These are phyloP conservation scores for Drosophila eohydei DNA, from an alignment of 2,888 invertebrate species.

Conservation along the genomic window DNA sequence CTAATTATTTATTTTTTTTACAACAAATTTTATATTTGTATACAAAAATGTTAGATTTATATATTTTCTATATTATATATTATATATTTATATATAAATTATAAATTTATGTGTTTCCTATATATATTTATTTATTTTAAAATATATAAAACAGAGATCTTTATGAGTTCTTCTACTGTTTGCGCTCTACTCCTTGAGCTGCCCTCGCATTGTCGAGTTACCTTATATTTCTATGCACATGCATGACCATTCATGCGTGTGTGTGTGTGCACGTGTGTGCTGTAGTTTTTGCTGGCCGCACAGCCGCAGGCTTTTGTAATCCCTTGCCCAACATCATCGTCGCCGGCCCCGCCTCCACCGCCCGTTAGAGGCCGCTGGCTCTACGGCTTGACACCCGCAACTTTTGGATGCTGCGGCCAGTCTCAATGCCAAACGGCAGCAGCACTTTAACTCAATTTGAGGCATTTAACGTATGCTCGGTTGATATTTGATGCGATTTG, in stretches of 20 bases:
- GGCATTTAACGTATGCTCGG: conserved; percentile 83
- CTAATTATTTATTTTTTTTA: too few species aligned
- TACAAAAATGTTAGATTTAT: too few species aligned
- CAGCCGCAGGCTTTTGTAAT: conserved; percentile 72
- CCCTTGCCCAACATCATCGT: neutral
- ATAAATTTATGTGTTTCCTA: too few species aligned
- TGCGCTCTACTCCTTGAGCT: conserved; percentile 10
- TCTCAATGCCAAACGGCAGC: conserved; percentile 59
- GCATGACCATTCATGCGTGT: conserved; percentile 38
- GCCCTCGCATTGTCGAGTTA: conserved; percentile 23
- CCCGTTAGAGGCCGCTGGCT: neutral
- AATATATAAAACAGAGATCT: too few species aligned
- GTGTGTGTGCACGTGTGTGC: conserved; percentile 20
- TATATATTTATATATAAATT: too few species aligned
- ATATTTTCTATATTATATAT: too few species aligned
- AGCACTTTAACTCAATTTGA: conserved; percentile 84
- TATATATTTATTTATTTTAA: too few species aligned
- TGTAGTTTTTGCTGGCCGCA: conserved; percentile 48
- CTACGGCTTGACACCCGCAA: conserved; percentile 5
- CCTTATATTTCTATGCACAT: conserved; percentile 28
- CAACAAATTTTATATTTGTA: too few species aligned
- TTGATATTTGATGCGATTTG: conserved; percentile 81
- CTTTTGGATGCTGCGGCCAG: conserved; percentile 14
- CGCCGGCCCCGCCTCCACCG: neutral
- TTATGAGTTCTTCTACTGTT: too few species aligned